Evolutionary conservation across 2,888 invertebrate species (phyloP), one percentile per base, ranked within the genome.

Genomic region (Agrotis segetum): DNA sequence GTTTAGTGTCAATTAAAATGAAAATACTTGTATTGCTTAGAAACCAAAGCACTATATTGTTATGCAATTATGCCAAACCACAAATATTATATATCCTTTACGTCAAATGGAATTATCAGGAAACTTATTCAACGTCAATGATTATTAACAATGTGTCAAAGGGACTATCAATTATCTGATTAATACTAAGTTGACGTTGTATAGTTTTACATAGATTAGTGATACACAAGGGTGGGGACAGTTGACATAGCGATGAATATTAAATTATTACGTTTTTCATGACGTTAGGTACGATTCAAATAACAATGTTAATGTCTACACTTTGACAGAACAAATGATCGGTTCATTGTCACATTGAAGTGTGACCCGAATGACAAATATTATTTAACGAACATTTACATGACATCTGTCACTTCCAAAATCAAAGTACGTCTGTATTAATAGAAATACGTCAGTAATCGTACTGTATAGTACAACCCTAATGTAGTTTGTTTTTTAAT

Each of bases 401-500:
- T 82, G 85, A 82, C 77, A 82, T 77, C 59, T 78, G 83, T 56
- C 83, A 74, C 85, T 77, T 75, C 81, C 61, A 85, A 78, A 76
- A 76, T 67, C 62, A 71, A 78, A 74, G 67, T 71, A 69, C 65
- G 66, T 81, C 68, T 73, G 47, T 73, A 59, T 67, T 47, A 4
- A 50, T 60, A 53, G 14, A 62, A 60, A 59, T 53, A 67, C 34
- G 52, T 58, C 70, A 34, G 61, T 78, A 11, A 40, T 11, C 40
- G 40, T 40, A 72, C 53, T 77, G 63, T 77, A 73, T 66, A 74
- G 75, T 77, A 84, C 74, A 82, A 66, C 79, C 82, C 77, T 85
- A 83, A 83, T 81, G 72, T 77, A 79, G 88, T 90, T 87, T 88
- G 87, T 87, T 88, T 88, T 85, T 86, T 89, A 87, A 86, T 88